phyloP scores from a whole-genome alignment of 1,140 invertebrate species.

The Pararge aegeria region DNA sequence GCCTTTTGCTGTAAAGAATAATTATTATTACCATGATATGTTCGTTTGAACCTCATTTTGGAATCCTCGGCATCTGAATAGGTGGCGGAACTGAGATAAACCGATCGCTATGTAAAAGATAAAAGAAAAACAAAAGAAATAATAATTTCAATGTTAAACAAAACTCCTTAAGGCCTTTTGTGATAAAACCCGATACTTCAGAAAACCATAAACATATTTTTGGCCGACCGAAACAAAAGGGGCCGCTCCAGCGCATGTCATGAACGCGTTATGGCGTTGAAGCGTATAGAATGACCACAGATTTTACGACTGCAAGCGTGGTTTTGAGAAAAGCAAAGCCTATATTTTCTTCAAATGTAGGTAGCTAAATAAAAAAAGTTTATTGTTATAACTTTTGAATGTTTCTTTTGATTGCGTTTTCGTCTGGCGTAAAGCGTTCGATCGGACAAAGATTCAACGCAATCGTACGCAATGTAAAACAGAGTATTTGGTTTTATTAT shows the following conservation, averaged over 20 bases:
- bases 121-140: too few relatives aligned
- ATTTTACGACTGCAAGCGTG: neutral
- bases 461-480: too few relatives aligned
- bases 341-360: neutral
- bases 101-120: too few relatives aligned
- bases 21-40: too few relatives aligned
- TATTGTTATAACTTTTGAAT: neutral
- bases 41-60: too few relatives aligned
- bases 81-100: too few relatives aligned
- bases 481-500: too few relatives aligned
- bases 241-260: neutral
- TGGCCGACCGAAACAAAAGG: neutral
- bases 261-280: neutral
- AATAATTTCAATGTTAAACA: too few relatives aligned
- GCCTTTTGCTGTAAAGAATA: too few relatives aligned
- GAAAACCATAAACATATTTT: constrained; percentile 1
- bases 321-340: neutral
- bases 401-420: neutral
- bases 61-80: too few relatives aligned
- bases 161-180: neutral
- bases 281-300: neutral
- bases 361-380: neutral
- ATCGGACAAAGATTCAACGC: too few relatives aligned
- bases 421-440: neutral
- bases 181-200: neutral